Base-by-base conservation (phyloP, 2,797 vertebrate species). In the Coendou prehensilis region DNA sequence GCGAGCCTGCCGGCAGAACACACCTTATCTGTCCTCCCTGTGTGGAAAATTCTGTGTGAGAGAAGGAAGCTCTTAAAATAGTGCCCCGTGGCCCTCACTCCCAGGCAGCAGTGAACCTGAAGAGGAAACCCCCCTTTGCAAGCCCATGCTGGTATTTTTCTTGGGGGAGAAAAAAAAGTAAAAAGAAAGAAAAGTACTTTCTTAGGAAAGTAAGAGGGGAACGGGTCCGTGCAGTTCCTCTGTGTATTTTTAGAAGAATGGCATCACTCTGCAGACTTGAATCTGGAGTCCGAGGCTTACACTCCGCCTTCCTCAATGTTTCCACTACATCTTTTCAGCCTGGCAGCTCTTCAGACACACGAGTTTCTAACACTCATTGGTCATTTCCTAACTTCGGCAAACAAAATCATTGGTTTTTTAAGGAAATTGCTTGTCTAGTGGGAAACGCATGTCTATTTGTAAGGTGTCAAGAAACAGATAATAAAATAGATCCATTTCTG, bases 401-500 rank as follows among this genome's bases (percentile, higher is more conserved):
- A 94, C 4, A 1, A 59, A 87, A 95, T 95, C 2, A 1, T 79
- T 94, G 76, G 14, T 52, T 95, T 97, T 93, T 94, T 83, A 96
- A 91, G 86, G 89, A 67, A 91, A 81, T 89, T 87, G 80, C 45
- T 56, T 88, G 59, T 94, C 78, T 94, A 30, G 88, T 95, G 56
- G 92, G 96, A 30, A 91, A 97, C 73, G 41, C 52, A 33, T 92
- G 57, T 90, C 85, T 97, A 64, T 97, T 86, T 97, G 96, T 93
- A 97, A 97, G 90, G 96, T 91, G 87, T 97, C 91, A 97, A 96
- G 94, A 97, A 95, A 87, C 37, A 83, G 96, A 96, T 93, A 96
- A 97, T 97, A 96, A 97, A 97, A 83, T 94, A 97, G 93, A 97
- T 87, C 82, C 82, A 91, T 95, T 98, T 97, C 91, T 97, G 90